A percentile compares a stretch with the other conserved stretches of the same genome.
Conservation (phyloP, 2,113 vertebrate species). For the Chaenocephalus aceratus region DNA sequence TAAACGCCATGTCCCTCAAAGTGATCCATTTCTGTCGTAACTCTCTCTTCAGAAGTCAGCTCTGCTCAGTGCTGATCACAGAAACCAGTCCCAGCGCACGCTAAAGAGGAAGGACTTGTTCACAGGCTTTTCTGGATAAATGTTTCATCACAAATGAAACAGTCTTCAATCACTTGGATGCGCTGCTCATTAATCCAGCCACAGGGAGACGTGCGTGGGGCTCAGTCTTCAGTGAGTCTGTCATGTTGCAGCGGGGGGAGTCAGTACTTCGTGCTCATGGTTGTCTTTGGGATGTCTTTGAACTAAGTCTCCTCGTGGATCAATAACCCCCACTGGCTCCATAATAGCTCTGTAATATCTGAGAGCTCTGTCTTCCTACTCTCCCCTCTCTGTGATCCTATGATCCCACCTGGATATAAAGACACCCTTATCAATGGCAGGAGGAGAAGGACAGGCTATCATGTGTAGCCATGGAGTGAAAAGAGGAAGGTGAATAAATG, state of each 20-base stretch:
- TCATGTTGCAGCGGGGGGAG: not conserved
- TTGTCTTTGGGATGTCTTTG: conserved; percentile 55
- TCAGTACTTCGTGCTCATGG: conserved; percentile 19
- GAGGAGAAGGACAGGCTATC: conserved; percentile 13
- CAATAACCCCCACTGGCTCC: conserved; percentile 23
- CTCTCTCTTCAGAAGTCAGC: conserved; percentile 1
- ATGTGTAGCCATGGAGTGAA: conserved; percentile 23
- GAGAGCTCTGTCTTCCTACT: not conserved
- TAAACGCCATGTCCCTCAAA: not conserved
- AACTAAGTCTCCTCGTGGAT: conserved; percentile 17
- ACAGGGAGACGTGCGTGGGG: conserved; percentile 4
- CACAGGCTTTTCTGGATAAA: conserved; percentile 30
- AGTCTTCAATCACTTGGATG: conserved; percentile 24
- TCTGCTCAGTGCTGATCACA: not conserved
- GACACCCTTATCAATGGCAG: conserved; percentile 14
- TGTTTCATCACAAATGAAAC: conserved; percentile 31
- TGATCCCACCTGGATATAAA: conserved; percentile 7
- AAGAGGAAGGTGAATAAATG: conserved; percentile 10
- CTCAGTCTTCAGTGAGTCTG: conserved; percentile 4
- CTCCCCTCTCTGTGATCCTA: conserved; percentile 14
- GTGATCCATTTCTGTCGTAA: not conserved
- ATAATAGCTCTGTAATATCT: conserved; percentile 19
- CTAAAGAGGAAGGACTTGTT: conserved; percentile 15
- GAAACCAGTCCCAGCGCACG: not conserved
- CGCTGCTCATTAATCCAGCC: conserved; percentile 39